Conservation (phyloP, 2,113 vertebrate species). For the Butorides virescens region DNA sequence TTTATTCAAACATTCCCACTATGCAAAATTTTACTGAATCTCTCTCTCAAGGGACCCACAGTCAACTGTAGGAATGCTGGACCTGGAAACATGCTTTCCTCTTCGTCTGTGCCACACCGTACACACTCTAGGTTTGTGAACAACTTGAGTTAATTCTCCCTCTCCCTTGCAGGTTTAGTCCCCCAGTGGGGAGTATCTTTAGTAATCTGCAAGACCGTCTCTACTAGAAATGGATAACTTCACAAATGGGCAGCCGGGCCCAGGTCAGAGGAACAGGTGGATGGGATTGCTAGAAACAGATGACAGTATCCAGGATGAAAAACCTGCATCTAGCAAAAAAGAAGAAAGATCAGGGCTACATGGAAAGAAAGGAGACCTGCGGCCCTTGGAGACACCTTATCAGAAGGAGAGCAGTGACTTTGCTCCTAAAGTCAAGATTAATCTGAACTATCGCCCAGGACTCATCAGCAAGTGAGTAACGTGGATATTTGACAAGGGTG, state of each 20-base stretch:
- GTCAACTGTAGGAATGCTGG: neutral
- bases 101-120: rapidly evolving
- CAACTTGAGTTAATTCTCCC: neutral
- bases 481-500: neutral
- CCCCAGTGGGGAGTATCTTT: neutral
- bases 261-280: constrained; percentile 46
- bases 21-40: neutral
- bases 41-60: neutral
- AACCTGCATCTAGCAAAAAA: neutral
- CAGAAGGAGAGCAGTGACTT: constrained; percentile 66
- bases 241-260: constrained; percentile 16
- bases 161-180: neutral
- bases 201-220: neutral
- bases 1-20: neutral
- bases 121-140: neutral
- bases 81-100: neutral
- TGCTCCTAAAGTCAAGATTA: constrained; percentile 65
- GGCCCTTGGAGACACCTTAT: constrained; percentile 68
- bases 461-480: constrained; percentile 55
- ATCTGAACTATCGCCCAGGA: constrained; percentile 55
- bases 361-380: neutral
- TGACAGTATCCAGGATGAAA: constrained; percentile 47
- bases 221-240: constrained; percentile 48
- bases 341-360: neutral
- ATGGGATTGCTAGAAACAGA: constrained; percentile 54